Evolutionary conservation across 2,113 vertebrate genomes (phyloP).

Genomic region (Willisornis vidua): DNA sequence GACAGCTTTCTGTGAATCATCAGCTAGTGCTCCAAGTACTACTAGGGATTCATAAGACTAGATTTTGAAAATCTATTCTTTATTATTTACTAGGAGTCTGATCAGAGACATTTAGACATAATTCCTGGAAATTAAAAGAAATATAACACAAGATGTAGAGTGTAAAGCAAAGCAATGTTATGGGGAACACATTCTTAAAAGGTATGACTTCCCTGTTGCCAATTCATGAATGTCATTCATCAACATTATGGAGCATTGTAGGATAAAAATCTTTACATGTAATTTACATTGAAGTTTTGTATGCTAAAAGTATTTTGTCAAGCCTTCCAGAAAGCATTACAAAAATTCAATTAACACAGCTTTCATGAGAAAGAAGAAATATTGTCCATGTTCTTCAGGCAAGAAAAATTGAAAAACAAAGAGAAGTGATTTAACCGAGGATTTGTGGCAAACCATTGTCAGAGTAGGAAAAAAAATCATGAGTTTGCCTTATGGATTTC

Average conservation of each 20-base stretch:
- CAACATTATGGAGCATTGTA: not conserved
- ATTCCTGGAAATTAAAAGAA: not conserved
- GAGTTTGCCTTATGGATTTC: not conserved
- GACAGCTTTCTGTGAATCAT: not conserved
- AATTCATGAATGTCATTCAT: not conserved
- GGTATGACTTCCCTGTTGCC: not conserved
- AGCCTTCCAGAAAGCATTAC: slow-evolving; percentile 39
- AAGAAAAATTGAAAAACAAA: slow-evolving; percentile 11
- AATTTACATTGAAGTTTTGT: not conserved
- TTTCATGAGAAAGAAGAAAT: not conserved
- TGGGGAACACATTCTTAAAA: not conserved
- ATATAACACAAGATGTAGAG: not conserved
- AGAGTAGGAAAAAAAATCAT: not conserved
- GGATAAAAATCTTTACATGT: not conserved
- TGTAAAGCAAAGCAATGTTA: not conserved
- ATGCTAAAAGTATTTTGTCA: slow-evolving; percentile 28
- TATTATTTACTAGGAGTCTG: not conserved
- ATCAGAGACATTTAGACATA: not conserved
- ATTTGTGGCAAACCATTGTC: not conserved
- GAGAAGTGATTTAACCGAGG: not conserved
- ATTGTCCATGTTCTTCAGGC: not conserved
- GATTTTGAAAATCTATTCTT: not conserved
- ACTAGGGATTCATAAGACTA: not conserved
- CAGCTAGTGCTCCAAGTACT: not conserved
- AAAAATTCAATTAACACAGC: not conserved